A percentile compares a stretch with the other conserved stretches of the same genome.
Evolutionary conservation across 1,140 invertebrate species (phyloP).

Genomic region (Pseudomyrmex pallidus): DNA sequence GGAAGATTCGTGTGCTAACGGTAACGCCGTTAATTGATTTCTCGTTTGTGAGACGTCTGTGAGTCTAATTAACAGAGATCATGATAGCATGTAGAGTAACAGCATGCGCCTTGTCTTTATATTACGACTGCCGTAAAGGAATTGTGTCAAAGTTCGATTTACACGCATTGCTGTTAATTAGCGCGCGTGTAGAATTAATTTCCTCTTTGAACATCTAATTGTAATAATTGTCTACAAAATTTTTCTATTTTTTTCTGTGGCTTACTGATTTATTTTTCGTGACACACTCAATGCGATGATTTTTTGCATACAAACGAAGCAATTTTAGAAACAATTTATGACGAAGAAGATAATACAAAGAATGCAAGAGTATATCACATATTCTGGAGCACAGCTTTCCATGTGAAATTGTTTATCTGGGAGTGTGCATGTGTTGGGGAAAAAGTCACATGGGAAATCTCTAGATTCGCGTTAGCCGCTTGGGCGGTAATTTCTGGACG

Average conservation of each 20-base stretch:
- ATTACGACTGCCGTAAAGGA: constrained; percentile 8
- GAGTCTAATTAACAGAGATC: constrained; percentile 43
- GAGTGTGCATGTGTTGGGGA: background rate
- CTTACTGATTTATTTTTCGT: background rate
- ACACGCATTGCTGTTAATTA: background rate
- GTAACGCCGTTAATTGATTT: constrained; percentile 49
- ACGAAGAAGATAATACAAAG: constrained; percentile 15
- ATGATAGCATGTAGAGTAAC: constrained; percentile 7
- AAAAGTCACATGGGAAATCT: constrained; percentile 47
- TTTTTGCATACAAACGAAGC: constrained; percentile 19
- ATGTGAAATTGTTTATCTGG: constrained; percentile 59
- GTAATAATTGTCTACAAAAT: too few relatives aligned
- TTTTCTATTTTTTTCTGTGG: background rate
- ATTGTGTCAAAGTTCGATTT: constrained; percentile 10
- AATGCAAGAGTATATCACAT: background rate
- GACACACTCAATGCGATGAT: background rate
- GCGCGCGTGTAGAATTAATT: too few relatives aligned
- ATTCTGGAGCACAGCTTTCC: constrained; percentile 46
- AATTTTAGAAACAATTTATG: constrained; percentile 44
- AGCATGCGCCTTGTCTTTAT: constrained; percentile 18
- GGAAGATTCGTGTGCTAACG: constrained; percentile 41
- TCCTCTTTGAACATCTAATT: too few relatives aligned
- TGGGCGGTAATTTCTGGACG: constrained; percentile 52
- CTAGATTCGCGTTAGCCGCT: constrained; percentile 53
- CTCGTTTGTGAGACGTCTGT: constrained; percentile 33